Evolutionary conservation across 92 coral and sea anemone genomes (phyloP), one percentile per base, ranked within the genome.

Genomic region (Umimayanthus kanabou): DNA sequence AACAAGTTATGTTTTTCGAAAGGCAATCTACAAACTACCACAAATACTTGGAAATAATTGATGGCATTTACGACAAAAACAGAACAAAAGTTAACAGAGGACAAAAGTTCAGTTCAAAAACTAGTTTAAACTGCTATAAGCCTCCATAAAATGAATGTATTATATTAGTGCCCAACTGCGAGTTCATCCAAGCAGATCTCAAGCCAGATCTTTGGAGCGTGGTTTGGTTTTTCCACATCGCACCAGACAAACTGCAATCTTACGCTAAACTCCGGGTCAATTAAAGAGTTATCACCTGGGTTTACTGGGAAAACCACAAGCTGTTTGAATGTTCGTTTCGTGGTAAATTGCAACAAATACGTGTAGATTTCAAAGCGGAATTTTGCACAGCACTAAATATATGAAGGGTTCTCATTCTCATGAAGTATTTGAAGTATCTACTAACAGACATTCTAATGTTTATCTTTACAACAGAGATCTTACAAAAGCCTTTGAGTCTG

Each of bases 291-390:
- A 33, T 25, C 4, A 14, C 14, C 72, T n/a, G 3, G 16, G 40
- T 15, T 55, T 47, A 55, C 28, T 53, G 26, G 50, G 72, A 57
- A 28, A 80, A 80, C 67, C 72, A 50, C 42, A 30, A 29, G 33
- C 20, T 20, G n/a, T 80, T 55, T n/a, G 22, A 26, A 80, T 80
- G 84, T 80, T 16, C 3, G 20, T 25, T 55, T 55, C 47, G 39
- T 14, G 69, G 70, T 53, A 79, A 79, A 55, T 79, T 79, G 22
- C 42, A 49, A 11, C 25, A n/a, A 13, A 5, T 28, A 23, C 14
- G 49, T 67, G 76, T 82, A 69, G 9, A 82, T 69, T 49, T 81
- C 85, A 64, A 65, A 81, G 85, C 85, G 65, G 65, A 83, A 45
- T 70, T 71, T 81, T 25, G 29, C 71, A 20, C 33, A 33, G 73